A percentile compares a stretch with the other conserved stretches of the same genome.
Evolutionary conservation across 2,797 vertebrate species (phyloP).

Genomic region (Karalla daura): DNA sequence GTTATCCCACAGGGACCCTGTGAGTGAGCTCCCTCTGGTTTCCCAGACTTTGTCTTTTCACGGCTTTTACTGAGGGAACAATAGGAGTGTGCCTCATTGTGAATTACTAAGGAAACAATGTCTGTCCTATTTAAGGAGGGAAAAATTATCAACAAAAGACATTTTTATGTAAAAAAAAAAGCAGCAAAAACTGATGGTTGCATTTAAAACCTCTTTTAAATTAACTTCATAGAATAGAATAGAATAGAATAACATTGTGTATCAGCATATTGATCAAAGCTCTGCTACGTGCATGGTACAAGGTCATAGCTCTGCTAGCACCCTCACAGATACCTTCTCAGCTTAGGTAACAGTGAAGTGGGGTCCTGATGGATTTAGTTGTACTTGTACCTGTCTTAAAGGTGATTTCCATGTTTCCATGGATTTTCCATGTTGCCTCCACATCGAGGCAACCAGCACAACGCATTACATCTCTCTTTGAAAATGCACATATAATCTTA

Average conservation of each 20-base stretch:
- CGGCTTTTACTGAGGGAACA: constrained; percentile 45
- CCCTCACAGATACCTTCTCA: too few relatives aligned
- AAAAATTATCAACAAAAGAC: neutral
- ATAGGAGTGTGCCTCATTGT: constrained; percentile 52
- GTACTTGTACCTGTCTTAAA: too few relatives aligned
- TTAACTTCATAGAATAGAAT: too few relatives aligned
- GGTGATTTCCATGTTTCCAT: too few relatives aligned
- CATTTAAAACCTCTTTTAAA: too few relatives aligned
- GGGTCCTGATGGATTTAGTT: neutral
- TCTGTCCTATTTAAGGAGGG: neutral
- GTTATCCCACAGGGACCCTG: constrained; percentile 46
- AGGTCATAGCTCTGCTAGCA: neutral
- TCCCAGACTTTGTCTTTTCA: constrained; percentile 62
- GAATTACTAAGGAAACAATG: neutral
- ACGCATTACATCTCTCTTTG: too few relatives aligned
- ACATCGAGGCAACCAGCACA: too few relatives aligned
- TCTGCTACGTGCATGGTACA: neutral
- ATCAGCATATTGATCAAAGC: neutral
- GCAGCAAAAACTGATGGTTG: too few relatives aligned
- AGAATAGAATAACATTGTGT: neutral
- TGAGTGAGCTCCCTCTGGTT: constrained; percentile 59
- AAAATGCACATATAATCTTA: too few relatives aligned
- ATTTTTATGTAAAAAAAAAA: too few relatives aligned
- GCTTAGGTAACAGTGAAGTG: neutral
- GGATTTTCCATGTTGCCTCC: too few relatives aligned